Base-by-base conservation (phyloP, 2,888 invertebrate species). In the Drepana falcataria region DNA sequence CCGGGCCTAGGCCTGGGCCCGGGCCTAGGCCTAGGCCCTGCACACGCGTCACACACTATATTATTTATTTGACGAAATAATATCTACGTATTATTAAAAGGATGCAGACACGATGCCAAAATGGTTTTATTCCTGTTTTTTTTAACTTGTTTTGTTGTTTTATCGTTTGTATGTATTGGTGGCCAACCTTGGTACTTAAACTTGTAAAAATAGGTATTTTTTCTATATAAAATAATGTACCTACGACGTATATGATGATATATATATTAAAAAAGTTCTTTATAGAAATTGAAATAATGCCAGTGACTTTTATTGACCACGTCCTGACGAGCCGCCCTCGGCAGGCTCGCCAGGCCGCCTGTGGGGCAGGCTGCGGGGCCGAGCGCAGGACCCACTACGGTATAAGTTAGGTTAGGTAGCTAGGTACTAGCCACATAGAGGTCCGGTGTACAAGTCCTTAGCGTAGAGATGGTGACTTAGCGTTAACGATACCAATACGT, bases 61-160 rank as follows among this genome's bases (percentile, higher is more conserved):
- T 81, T 76, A 81, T 85, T 81, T 85, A 87, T 85, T 51, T 84
- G 75, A 81, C 73, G 77, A 79, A 77, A 80, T 81, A 44, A 44
- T 44, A 44, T 9, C 6, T 44, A n/a, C 44, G 9, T 44, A 85
- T 79, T 82, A 67, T 84, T 80, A 79, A 86, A 85, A 81, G 73
- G 75, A 83, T 78, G 86, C 87, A 87, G 86, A 88, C 87, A 84
- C 88, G 88, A 89, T 89, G 90, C 90, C 90, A 90, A 90, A 90
- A 89, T 89, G 89, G 88, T 90, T 88, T 86, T 85, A 88, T 88
- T 87, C 89, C 88, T 87, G 87, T 89, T 88, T 88, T 85, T 88
- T 86, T n/a, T n/a, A n/a, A 83, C 84, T 89, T 87, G 85, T 89
- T 90, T 87, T 88, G 86, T 90, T 89, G 82, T 86, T 87, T 87